These are phyloP conservation scores for Ophonus ardosiacus DNA, from an alignment of 2,888 invertebrate genomes.

Conservation along the genomic window DNA sequence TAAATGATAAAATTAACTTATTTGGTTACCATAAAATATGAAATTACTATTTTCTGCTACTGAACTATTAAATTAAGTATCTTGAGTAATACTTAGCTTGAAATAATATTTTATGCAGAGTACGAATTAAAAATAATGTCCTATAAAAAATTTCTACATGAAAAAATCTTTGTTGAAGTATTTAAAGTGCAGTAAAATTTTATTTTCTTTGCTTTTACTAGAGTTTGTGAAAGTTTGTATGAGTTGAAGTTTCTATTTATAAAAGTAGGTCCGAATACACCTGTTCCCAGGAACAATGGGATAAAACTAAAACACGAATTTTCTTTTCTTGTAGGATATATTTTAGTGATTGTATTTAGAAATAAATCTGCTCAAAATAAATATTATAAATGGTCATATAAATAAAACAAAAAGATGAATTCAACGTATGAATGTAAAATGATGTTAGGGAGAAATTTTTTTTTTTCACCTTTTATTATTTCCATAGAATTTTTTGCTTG, in stretches of 20 bases:
- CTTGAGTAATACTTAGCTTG: background rate
- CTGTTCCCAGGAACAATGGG: slow-evolving; percentile 1
- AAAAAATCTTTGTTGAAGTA: background rate
- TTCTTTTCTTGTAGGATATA: background rate
- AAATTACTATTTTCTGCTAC: too few relatives aligned
- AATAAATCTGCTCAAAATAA: background rate
- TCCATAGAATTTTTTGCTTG: background rate
- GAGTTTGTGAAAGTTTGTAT: slow-evolving; percentile 17
- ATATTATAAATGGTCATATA: background rate
- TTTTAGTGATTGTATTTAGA: background rate
- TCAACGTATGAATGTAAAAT: background rate
- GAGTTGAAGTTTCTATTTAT: slow-evolving; percentile 6
- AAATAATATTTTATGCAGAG: background rate
- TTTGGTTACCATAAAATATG: too few relatives aligned
- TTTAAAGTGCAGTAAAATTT: slow-evolving; percentile 20
- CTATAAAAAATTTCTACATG: background rate
- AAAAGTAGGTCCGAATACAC: slow-evolving; percentile 3
- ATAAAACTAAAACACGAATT: slow-evolving; percentile 3
- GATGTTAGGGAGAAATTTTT: background rate
- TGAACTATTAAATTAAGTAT: background rate
- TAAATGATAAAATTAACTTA: too few relatives aligned
- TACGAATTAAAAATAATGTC: background rate
- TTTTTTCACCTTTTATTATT: background rate
- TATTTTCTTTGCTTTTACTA: slow-evolving; percentile 23
- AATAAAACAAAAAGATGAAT: background rate